Percentiles rank a stretch among this genome's conserved stretches.
phyloP scores from a whole-genome alignment of 1,140 invertebrate genomes.

The Diuraphis noxia region DNA sequence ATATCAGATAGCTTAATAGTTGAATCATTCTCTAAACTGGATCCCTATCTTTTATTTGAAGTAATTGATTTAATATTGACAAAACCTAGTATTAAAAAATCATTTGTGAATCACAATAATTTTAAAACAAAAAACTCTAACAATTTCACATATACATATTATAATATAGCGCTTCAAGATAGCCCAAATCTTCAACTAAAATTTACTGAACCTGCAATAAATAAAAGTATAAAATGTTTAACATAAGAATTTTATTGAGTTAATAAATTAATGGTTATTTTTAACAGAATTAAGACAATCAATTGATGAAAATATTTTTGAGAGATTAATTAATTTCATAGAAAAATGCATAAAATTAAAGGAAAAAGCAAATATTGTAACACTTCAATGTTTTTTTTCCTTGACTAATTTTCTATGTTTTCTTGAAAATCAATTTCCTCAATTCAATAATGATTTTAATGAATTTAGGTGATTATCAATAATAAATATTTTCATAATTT shows the following conservation, averaged over 20 bases:
- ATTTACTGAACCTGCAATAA: neutral
- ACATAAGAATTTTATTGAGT: neutral
- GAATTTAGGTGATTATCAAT: neutral
- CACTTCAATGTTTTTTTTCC: neutral
- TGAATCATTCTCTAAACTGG: neutral
- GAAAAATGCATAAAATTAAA: neutral
- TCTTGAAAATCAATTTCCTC: conserved; percentile 28
- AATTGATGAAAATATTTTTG: conserved; percentile 10
- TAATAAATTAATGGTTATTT: neutral
- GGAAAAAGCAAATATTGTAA: neutral
- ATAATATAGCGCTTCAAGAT: conserved; percentile 23
- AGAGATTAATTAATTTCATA: conserved; percentile 6
- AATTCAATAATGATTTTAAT: neutral
- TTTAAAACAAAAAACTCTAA: neutral
- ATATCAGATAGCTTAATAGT: neutral
- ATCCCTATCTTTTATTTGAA: conserved; percentile 19
- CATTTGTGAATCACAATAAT: neutral
- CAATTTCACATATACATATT: neutral
- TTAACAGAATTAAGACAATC: neutral
- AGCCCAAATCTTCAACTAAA: neutral
- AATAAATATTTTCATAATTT: neutral
- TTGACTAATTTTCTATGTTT: conserved; percentile 32
- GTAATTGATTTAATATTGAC: conserved; percentile 25
- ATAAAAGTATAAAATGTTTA: conserved; percentile 9
- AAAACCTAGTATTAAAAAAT: neutral